Percentiles rank a stretch among this genome's conserved stretches.
Evolutionary conservation across 92 coral and sea anemone species (phyloP).

Genomic region (Phymanthus crucifer): DNA sequence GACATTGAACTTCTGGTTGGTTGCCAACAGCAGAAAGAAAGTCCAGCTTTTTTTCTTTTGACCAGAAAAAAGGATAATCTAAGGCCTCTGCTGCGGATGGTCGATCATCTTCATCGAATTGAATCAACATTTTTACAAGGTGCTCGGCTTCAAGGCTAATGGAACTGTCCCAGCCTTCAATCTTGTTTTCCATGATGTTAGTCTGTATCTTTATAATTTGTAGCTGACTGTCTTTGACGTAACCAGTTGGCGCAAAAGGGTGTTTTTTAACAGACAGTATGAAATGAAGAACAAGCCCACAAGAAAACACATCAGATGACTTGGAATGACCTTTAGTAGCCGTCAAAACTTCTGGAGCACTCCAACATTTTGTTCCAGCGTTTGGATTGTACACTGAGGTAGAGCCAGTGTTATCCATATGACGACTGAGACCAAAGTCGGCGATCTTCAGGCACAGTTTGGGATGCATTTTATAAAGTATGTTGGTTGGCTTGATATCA

Average conservation of each 20-base stretch:
- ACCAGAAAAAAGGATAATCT: conserved; percentile 54
- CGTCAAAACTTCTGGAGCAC: conserved; percentile 14
- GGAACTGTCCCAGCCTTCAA: neutral
- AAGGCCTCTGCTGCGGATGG: conserved; percentile 28
- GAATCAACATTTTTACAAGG: conserved; percentile 28
- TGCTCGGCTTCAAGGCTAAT: conserved; percentile 18
- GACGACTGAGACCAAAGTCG: conserved; percentile 28
- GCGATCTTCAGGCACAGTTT: conserved; percentile 11
- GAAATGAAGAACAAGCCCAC: conserved; percentile 29
- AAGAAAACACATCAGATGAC: conserved; percentile 33
- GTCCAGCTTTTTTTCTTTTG: conserved; percentile 22
- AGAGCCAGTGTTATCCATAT: neutral
- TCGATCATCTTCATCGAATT: conserved; percentile 15
- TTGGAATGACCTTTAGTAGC: neutral
- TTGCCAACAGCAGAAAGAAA: conserved; percentile 39
- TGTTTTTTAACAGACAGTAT: conserved; percentile 2
- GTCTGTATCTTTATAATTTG: neutral
- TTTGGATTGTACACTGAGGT: neutral
- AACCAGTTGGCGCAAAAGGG: neutral
- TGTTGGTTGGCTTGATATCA: conserved; percentile 42
- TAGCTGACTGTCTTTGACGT: too few species aligned
- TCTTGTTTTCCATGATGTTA: conserved; percentile 5
- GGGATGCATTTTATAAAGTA: conserved; percentile 8
- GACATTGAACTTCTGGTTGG: conserved; percentile 37
- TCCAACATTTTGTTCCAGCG: conserved; percentile 36